Evolutionary conservation across 2,888 invertebrate species (phyloP), one percentile per base, ranked within the genome.

Genomic region (Nomada lathburiana): DNA sequence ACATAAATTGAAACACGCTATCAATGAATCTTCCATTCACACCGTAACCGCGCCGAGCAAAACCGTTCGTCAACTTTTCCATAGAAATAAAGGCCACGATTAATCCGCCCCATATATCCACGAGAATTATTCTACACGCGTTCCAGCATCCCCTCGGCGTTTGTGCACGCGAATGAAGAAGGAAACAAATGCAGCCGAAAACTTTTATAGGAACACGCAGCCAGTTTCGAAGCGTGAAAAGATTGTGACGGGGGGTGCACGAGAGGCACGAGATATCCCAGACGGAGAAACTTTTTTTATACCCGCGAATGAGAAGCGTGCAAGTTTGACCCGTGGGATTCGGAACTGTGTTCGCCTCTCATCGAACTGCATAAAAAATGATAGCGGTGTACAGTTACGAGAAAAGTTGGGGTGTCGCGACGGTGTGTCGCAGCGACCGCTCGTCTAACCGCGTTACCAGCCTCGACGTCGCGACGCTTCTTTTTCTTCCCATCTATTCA

Each of bases 261-360:
- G 36, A 7, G 50, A 29, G 53, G 57, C 11, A 50, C 18, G 47
- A 29, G 47, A 29, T 70, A 68, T 81, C 69, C 59, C 82, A 73
- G 36, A 84, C 76, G 74, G 82, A 78, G 69, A 86, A 86, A 80
- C 80, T 86, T 86, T 82, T 26, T 84, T 84, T 84, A 81, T 64
- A 70, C 59, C 62, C 53, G 44, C 65, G 65, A 77, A 65, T 57
- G 60, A 20, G 70, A 57, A 69, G 57, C 74, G 26, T 1, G 59
- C 50, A 72, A 81, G 65, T 84, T 86, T 74, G 65, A 20, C 29
- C 9, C 36, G 44, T 57, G 26, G 36, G 72, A 69, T 80, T 76
- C 76, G 44, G 52, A 26, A 18, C 57, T 18, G 2, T 29, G 29
- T 67, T 63, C 53, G 59, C 64, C 52, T 73, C 78, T 86, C 80